These are phyloP conservation scores for Brachypodius melanocephalos DNA, from an alignment of 2,113 vertebrate genomes.

Conservation along the genomic window DNA sequence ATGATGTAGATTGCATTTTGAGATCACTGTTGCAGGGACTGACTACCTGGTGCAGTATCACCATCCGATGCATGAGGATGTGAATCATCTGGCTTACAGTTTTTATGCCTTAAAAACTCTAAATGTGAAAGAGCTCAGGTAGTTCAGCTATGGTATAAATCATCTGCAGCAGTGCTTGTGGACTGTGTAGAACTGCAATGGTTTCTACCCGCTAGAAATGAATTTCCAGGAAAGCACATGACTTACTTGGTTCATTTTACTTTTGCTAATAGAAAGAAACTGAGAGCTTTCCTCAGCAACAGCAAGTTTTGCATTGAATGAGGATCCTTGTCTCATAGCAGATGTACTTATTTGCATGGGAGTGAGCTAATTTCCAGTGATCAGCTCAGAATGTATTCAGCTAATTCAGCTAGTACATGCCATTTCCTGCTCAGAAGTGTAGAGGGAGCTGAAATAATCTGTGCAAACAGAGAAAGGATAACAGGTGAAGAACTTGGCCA, in stretches of 20 bases:
- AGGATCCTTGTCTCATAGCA: not conserved
- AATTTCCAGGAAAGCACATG: constrained; percentile 59
- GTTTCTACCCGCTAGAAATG: not conserved
- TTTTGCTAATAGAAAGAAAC: constrained; percentile 39
- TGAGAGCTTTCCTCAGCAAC: not conserved
- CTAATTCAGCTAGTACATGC: not conserved
- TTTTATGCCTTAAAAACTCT: not conserved
- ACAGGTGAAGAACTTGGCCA: not conserved
- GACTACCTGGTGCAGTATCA: not conserved
- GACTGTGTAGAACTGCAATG: not conserved
- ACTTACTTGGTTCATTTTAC: constrained; percentile 13
- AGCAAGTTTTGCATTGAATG: constrained; percentile 39
- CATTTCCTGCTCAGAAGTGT: not conserved
- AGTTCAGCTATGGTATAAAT: not conserved
- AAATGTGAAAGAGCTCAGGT: not conserved
- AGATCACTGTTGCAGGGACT: not conserved
- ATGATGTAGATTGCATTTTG: not conserved
- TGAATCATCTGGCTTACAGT: not conserved
- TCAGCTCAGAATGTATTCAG: not conserved
- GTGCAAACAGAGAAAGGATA: not conserved
- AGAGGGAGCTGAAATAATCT: not conserved
- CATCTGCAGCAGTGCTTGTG: not conserved
- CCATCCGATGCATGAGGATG: not conserved
- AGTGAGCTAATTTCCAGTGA: not conserved
- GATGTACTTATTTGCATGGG: constrained; percentile 44